These are phyloP conservation scores for Scelioninae gen. 2 DNA, from an alignment of 2,888 invertebrate genomes.

Conservation along the genomic window DNA sequence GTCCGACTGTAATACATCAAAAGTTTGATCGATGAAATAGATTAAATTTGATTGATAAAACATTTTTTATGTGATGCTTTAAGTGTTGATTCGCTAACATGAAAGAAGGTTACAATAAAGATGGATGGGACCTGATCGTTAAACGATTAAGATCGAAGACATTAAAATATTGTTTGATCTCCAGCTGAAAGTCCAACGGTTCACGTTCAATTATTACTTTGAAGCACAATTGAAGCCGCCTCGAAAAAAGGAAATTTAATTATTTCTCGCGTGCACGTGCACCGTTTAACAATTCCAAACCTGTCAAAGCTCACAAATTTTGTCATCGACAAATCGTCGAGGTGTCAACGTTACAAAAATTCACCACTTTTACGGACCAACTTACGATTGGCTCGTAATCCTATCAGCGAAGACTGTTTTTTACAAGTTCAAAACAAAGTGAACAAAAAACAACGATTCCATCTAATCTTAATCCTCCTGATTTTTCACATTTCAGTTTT, in stretches of 20 bases:
- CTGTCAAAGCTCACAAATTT: no score
- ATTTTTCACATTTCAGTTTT: constrained; percentile 20
- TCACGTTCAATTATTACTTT: constrained; percentile 15
- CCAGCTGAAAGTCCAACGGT: constrained; percentile 51
- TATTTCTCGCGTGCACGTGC: no score
- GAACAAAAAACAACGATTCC: constrained; percentile 15
- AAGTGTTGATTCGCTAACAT: constrained; percentile 61
- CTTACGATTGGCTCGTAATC: no score
- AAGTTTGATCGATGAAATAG: constrained; percentile 45
- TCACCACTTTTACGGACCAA: no score
- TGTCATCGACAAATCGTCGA: no score
- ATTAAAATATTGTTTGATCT: constrained; percentile 40
- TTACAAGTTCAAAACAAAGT: constrained; percentile 21
- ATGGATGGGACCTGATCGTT: constrained; percentile 67
- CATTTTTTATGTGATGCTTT: constrained; percentile 31
- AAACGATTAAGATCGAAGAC: constrained; percentile 70
- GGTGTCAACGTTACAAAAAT: no score
- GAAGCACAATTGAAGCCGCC: constrained; percentile 1
- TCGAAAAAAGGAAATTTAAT: no score
- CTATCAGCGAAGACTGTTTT: no score
- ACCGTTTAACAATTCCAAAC: no score
- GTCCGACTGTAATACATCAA: constrained; percentile 40
- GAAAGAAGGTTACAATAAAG: constrained; percentile 60
- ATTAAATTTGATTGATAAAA: constrained; percentile 44
- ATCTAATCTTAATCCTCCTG: constrained; percentile 39